Conservation (phyloP, 2,797 vertebrate genomes). For the Anisognathus igniventris region DNA sequence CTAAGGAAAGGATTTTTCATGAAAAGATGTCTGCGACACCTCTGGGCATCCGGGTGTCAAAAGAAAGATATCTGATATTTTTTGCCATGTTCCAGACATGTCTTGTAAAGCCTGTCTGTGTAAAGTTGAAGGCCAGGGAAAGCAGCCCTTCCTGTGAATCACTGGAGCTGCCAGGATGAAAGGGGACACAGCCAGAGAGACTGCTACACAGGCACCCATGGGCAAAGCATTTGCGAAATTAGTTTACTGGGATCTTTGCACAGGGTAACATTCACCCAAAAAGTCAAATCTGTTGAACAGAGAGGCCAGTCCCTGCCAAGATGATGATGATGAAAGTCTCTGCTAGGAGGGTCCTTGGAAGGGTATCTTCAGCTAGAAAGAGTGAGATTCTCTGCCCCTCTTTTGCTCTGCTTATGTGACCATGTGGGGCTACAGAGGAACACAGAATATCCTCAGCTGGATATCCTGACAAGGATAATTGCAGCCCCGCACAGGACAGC, state of each 20-base stretch:
- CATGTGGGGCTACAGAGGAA: neutral
- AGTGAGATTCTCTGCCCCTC: neutral
- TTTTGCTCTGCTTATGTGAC: neutral
- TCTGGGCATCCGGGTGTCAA: neutral
- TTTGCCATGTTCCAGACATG: neutral
- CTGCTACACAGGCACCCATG: neutral
- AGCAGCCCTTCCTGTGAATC: neutral
- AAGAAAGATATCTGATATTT: neutral
- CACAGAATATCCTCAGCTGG: neutral
- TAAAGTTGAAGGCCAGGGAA: neutral
- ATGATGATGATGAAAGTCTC: neutral
- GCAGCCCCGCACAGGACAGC: neutral
- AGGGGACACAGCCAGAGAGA: neutral
- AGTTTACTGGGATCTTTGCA: neutral
- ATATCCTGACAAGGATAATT: neutral
- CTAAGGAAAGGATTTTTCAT: too few species aligned
- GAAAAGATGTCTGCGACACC: too few species aligned
- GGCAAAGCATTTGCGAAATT: neutral
- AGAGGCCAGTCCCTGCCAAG: neutral
- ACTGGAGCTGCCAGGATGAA: neutral
- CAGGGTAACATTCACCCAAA: neutral
- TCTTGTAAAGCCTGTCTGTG: neutral
- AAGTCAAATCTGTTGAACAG: neutral
- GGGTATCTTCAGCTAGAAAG: neutral
- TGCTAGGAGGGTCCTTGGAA: neutral